These are phyloP conservation scores for Pelusios castaneus DNA, from an alignment of 2,113 vertebrate species.

Conservation along the genomic window DNA sequence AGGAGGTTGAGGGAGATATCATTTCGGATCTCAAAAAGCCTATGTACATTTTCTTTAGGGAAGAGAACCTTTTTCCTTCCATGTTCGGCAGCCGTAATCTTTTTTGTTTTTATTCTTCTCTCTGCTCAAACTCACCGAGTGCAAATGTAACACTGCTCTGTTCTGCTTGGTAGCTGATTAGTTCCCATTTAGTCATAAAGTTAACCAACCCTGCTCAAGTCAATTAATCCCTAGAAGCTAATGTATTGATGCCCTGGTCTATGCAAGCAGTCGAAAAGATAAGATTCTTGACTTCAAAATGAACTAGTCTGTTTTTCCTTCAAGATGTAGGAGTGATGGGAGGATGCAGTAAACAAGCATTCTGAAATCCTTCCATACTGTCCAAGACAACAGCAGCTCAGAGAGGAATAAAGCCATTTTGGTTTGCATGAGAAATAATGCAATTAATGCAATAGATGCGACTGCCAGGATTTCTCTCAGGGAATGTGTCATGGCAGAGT, in stretches of 20 bases:
- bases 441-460: conserved; percentile 12
- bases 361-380: conserved; percentile 56
- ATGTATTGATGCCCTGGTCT: conserved; percentile 58
- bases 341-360: conserved; percentile 52
- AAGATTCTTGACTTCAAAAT: conserved; percentile 50
- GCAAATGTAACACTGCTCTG: conserved; percentile 28
- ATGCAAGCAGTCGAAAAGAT: conserved; percentile 18
- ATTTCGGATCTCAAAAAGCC: conserved; percentile 63
- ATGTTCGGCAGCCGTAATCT: background rate
- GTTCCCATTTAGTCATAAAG: conserved; percentile 65
- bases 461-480: background rate
- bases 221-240: conserved; percentile 68
- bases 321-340: conserved; percentile 32
- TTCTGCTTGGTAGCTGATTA: conserved; percentile 47
- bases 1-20: conserved; percentile 63
- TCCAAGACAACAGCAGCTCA: conserved; percentile 42
- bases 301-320: conserved; percentile 42
- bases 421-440: conserved; percentile 36
- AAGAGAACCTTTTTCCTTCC: conserved; percentile 39
- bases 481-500: background rate
- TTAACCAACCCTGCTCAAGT: conserved; percentile 67
- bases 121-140: background rate
- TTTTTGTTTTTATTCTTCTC: conserved; percentile 19
- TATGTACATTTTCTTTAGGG: conserved; percentile 48
- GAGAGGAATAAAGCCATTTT: conserved; percentile 47